A percentile compares a stretch with the other conserved stretches of the same genome.
Conservation (phyloP, 2,888 invertebrate genomes). For the Nebria brevicollis region DNA sequence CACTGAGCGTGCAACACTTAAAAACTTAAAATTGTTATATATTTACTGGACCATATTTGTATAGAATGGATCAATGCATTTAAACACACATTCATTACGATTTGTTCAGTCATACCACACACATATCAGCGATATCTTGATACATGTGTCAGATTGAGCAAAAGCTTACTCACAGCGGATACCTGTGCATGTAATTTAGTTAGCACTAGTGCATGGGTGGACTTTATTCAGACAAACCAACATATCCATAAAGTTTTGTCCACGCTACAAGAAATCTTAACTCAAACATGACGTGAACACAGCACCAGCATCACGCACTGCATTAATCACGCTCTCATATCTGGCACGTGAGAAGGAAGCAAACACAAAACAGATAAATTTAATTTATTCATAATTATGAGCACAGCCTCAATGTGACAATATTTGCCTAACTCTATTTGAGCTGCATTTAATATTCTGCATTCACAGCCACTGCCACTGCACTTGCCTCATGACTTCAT, state of each 20-base stretch:
- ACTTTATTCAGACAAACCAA: slow-evolving; percentile 25
- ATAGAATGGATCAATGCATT: background rate
- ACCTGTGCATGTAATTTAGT: slow-evolving; percentile 16
- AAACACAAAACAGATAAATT: background rate
- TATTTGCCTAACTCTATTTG: background rate
- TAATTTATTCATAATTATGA: slow-evolving; percentile 13
- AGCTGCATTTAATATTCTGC: background rate
- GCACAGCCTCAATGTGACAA: background rate
- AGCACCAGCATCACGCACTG: slow-evolving; percentile 10
- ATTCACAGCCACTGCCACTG: background rate
- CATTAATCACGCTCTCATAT: slow-evolving; percentile 19
- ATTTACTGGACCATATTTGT: too few relatives aligned
- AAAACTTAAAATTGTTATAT: too few relatives aligned
- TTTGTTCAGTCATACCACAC: background rate
- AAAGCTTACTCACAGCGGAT: background rate
- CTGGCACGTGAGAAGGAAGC: slow-evolving; percentile 17
- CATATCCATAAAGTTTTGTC: slow-evolving; percentile 30
- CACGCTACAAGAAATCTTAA: slow-evolving; percentile 20
- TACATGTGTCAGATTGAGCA: background rate
- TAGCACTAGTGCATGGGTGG: slow-evolving; percentile 12
- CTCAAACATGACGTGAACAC: slow-evolving; percentile 20
- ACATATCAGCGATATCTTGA: background rate
- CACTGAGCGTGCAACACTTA: background rate
- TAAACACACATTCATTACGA: background rate
- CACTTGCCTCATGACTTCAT: background rate